phyloP scores from a whole-genome alignment of 1,140 invertebrate species.

The Bombyx mori region DNA sequence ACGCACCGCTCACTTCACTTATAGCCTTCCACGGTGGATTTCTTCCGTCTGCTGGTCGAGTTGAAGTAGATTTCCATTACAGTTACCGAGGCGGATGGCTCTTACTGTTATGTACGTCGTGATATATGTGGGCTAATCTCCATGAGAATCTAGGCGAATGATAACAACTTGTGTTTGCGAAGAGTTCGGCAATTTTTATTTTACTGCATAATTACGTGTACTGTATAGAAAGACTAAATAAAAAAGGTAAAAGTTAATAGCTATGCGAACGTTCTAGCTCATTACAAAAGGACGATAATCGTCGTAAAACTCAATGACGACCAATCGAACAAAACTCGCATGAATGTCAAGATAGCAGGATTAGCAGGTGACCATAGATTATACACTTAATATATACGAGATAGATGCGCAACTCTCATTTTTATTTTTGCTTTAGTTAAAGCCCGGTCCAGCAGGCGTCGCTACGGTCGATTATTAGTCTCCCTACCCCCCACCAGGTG shows the following conservation, averaged over 20 bases:
- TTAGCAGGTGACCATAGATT: too few species aligned
- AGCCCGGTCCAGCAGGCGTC: too few species aligned
- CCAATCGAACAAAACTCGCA: slow-evolving; percentile 25
- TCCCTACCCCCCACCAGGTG: too few species aligned
- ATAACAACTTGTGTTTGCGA: slow-evolving; percentile 3
- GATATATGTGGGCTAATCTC: slow-evolving; percentile 12
- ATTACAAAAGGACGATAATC: slow-evolving; percentile 26
- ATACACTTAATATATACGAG: too few species aligned
- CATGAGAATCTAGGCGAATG: slow-evolving; percentile 10
- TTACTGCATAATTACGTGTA: too few species aligned
- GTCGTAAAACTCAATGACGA: slow-evolving; percentile 25
- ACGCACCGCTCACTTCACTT: slow-evolving; percentile 42
- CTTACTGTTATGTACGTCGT: slow-evolving; percentile 10
- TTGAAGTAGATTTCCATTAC: slow-evolving; percentile 60
- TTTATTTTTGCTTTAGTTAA: too few species aligned
- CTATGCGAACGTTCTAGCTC: slow-evolving; percentile 21
- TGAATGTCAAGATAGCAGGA: slow-evolving; percentile 4
- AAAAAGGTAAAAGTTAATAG: slow-evolving; percentile 13
- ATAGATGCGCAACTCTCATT: too few species aligned
- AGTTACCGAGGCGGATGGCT: slow-evolving; percentile 38
- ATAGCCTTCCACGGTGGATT: slow-evolving; percentile 52
- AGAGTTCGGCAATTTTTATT: background rate
- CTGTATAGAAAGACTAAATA: background rate
- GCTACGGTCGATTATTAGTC: too few species aligned
- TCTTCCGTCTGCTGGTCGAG: slow-evolving; percentile 44